These are phyloP conservation scores for Talpa occidentalis DNA, from an alignment of 2,113 vertebrate species.

Conservation along the genomic window DNA sequence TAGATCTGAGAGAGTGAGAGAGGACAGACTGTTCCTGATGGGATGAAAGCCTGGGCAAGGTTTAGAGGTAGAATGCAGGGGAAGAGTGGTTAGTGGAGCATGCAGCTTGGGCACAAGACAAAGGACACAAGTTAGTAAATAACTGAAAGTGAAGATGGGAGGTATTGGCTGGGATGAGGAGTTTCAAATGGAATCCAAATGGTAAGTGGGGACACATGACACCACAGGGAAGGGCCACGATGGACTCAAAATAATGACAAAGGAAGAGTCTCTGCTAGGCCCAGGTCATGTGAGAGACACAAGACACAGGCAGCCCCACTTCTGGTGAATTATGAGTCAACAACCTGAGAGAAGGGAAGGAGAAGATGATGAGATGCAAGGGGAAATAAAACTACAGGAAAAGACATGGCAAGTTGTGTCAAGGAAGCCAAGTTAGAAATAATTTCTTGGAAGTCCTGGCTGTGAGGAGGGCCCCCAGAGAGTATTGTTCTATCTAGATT, in stretches of 20 bases:
- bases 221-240: background rate
- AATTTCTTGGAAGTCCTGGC: background rate
- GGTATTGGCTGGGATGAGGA: no score
- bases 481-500: background rate
- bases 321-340: background rate
- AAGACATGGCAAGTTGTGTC: background rate
- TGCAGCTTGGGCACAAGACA: background rate
- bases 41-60: background rate
- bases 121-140: background rate
- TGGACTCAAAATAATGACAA: background rate
- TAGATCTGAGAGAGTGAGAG: background rate
- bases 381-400: background rate
- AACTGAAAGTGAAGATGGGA: background rate
- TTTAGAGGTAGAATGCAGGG: no score
- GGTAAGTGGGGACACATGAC: background rate
- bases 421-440: background rate
- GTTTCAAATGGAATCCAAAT: background rate
- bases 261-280: background rate
- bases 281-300: background rate
- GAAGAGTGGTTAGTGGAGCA: no score
- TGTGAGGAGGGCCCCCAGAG: background rate
- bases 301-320: background rate
- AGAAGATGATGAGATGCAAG: background rate
- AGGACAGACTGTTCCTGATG: background rate
- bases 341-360: rapidly evolving